A percentile compares a stretch with the other conserved stretches of the same genome.
Conservation (phyloP, 2,113 vertebrate genomes). For the Solea solea region DNA sequence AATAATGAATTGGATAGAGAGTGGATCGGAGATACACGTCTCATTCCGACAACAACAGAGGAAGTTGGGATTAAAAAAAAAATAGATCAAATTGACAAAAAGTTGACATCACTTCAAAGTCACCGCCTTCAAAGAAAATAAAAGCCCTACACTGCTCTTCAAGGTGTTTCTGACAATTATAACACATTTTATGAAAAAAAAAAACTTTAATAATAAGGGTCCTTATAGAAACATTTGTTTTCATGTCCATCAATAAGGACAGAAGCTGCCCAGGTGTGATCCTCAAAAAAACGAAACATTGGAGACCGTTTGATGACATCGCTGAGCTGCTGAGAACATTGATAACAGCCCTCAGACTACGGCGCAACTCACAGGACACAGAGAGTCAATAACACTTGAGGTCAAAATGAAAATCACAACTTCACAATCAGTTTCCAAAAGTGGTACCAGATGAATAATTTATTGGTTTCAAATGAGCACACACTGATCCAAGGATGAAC, state of each 20-base stretch:
- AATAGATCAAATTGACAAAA: too few relatives aligned
- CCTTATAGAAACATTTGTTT: conserved; percentile 29
- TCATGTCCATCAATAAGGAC: conserved; percentile 52
- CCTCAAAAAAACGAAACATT: conserved; percentile 23
- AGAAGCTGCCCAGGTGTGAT: conserved; percentile 42
- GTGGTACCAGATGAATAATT: conserved; percentile 52
- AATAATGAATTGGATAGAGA: too few relatives aligned
- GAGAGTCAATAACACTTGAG: conserved; percentile 55
- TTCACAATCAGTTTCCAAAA: conserved; percentile 33
- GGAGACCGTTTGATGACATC: conserved; percentile 29
- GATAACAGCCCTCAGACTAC: conserved; percentile 32
- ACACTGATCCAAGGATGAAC: conserved; percentile 54
- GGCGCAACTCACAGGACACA: conserved; percentile 40
- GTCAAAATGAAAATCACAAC: conserved; percentile 58
- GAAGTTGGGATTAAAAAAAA: too few relatives aligned
- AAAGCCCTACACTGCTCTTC: too few relatives aligned
- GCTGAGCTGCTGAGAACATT: conserved; percentile 42
- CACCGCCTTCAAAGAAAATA: too few relatives aligned
- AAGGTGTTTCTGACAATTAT: too few relatives aligned
- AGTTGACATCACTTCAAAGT: too few relatives aligned
- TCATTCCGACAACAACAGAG: too few relatives aligned
- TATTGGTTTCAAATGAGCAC: conserved; percentile 54
- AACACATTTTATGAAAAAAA: too few relatives aligned
- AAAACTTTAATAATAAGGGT: too few relatives aligned
- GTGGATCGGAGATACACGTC: too few relatives aligned